Evolutionary conservation across 2,113 vertebrate species (phyloP).

Genomic region (Myrmecophaga tridactyla): DNA sequence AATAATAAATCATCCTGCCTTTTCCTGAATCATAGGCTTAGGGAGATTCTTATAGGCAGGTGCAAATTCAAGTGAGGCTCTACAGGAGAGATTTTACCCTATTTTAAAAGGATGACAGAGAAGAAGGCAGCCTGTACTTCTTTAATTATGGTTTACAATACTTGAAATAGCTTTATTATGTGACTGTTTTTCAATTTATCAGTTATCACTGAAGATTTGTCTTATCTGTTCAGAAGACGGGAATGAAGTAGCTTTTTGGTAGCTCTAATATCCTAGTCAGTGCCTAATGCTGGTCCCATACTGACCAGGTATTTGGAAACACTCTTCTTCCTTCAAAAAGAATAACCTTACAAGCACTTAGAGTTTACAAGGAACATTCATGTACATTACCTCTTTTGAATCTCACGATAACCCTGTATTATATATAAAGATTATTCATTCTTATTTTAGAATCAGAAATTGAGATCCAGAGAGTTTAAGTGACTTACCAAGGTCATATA

Average conservation of each 20-base stretch:
- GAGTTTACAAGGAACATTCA: background rate
- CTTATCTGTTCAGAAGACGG: background rate
- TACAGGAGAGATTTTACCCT: background rate
- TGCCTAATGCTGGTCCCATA: background rate
- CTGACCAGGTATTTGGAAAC: background rate
- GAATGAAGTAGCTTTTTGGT: background rate
- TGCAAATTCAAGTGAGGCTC: background rate
- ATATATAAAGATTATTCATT: background rate
- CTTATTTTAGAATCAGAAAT: background rate
- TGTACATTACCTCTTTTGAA: conserved; percentile 2
- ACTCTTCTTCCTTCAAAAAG: background rate
- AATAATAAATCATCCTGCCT: conserved; percentile 35
- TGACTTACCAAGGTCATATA: background rate
- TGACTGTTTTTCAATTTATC: background rate
- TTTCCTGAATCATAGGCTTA: background rate
- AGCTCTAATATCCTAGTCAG: background rate
- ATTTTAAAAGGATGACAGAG: background rate
- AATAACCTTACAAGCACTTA: background rate
- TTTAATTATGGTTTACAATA: background rate
- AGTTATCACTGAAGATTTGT: background rate
- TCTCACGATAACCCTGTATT: background rate
- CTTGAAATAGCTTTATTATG: background rate
- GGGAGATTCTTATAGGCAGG: background rate
- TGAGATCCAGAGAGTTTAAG: background rate
- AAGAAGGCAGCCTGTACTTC: background rate